Evolutionary conservation across 2,888 invertebrate species (phyloP).

Genomic region (Troides aeacus): DNA sequence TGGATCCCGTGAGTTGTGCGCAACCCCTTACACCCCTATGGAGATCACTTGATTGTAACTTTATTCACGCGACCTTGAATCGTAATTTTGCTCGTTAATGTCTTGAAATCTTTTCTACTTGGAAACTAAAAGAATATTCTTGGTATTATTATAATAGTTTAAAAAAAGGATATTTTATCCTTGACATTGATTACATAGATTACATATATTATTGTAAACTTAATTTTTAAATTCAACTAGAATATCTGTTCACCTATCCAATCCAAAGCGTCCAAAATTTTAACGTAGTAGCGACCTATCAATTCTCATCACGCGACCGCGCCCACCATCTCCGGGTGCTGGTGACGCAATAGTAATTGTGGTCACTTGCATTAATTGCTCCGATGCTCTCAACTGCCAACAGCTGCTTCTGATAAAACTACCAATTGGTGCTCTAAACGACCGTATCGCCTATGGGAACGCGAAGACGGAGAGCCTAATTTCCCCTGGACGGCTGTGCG

Average conservation of each 20-base stretch:
- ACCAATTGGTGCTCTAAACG: slow-evolving; percentile 60
- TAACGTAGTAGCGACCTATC: slow-evolving; percentile 45
- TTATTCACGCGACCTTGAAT: too few species aligned
- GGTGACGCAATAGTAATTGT: slow-evolving; percentile 74
- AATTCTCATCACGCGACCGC: slow-evolving; percentile 64
- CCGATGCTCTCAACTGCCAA: slow-evolving; percentile 56
- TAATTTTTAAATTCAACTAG: too few species aligned
- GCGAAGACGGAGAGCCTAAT: slow-evolving; percentile 22
- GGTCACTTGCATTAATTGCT: slow-evolving; percentile 75
- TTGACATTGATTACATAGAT: too few species aligned
- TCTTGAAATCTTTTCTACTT: too few species aligned
- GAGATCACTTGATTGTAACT: too few species aligned
- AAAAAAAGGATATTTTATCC: too few species aligned
- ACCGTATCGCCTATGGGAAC: slow-evolving; percentile 30
- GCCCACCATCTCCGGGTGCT: slow-evolving; percentile 41
- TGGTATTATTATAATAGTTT: too few species aligned
- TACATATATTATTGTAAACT: too few species aligned
- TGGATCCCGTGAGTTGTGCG: too few species aligned
- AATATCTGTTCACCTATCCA: not conserved
- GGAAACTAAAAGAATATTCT: too few species aligned
- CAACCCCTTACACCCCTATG: too few species aligned
- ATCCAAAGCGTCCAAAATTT: slow-evolving; percentile 31
- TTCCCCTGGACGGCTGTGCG: slow-evolving; percentile 19
- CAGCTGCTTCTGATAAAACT: slow-evolving; percentile 61
- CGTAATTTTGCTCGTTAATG: too few species aligned